These are phyloP conservation scores for Copidosoma aretas DNA, from an alignment of 2,888 invertebrate species.

Conservation along the genomic window DNA sequence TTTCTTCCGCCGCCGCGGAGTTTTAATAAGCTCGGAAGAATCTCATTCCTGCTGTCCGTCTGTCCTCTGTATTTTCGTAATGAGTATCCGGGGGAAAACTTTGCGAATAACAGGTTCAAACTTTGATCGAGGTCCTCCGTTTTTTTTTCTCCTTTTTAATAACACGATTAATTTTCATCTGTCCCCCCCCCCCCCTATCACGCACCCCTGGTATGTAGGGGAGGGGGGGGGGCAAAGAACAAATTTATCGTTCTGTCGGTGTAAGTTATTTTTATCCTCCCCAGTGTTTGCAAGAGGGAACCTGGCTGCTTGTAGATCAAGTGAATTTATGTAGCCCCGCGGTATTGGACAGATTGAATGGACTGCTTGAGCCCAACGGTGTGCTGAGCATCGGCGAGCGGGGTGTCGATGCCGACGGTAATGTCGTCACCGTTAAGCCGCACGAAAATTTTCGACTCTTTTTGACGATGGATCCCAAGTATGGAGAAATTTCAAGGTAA, in stretches of 20 bases:
- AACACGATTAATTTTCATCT: too few relatives aligned
- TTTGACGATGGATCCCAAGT: constrained; percentile 91
- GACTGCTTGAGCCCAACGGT: constrained; percentile 91
- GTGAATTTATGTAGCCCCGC: constrained; percentile 96
- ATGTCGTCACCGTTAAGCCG: constrained; percentile 77
- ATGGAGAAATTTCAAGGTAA: constrained; percentile 92
- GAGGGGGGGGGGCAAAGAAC: too few relatives aligned
- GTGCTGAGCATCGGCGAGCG: constrained; percentile 89
- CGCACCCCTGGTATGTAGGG: too few relatives aligned
- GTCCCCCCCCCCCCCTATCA: too few relatives aligned
- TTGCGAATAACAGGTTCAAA: background rate
- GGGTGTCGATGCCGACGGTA: constrained; percentile 77
- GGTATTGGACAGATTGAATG: constrained; percentile 94
- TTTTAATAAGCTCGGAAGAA: background rate
- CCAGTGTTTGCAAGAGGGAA: constrained; percentile 78
- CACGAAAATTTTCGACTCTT: constrained; percentile 93
- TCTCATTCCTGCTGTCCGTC: too few relatives aligned
- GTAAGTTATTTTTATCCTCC: constrained; percentile 49
- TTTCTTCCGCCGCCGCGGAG: background rate
- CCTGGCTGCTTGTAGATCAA: constrained; percentile 87
- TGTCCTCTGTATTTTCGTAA: background rate
- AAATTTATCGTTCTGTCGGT: background rate
- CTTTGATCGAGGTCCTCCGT: background rate
- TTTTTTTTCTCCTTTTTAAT: background rate
- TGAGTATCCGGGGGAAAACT: background rate